Conservation (phyloP, 2,888 invertebrate genomes). For the Eupelmus urozonus region DNA sequence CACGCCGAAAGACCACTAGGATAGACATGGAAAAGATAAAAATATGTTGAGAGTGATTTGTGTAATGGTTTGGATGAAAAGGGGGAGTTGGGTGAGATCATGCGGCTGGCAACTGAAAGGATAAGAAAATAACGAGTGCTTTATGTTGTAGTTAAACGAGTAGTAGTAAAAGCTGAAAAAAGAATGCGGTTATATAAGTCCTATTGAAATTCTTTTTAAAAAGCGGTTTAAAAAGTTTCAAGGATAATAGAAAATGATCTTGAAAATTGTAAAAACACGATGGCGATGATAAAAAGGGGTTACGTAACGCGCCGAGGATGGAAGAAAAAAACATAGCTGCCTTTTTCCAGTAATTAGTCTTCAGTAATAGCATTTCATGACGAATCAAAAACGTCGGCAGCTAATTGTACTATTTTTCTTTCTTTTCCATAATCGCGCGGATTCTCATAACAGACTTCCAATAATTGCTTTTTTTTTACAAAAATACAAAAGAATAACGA, state of each 20-base stretch:
- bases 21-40: no score
- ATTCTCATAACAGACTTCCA: constrained; percentile 7
- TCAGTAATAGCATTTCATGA: constrained; percentile 1
- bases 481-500: no score
- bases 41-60: no score
- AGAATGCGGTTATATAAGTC: neutral
- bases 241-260: neutral
- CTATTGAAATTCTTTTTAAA: no score
- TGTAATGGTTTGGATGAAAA: no score
- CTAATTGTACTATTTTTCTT: constrained; percentile 7
- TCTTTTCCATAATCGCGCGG: constrained; percentile 1
- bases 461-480: no score
- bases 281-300: neutral
- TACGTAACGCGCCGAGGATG: neutral
- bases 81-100: no score
- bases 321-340: neutral
- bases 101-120: no score
- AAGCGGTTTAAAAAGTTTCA: neutral
- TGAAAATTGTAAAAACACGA: constrained; percentile 11
- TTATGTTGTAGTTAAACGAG: no score
- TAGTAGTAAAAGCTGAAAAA: neutral
- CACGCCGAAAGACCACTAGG: constrained; percentile 96
- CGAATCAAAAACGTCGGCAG: constrained; percentile 9
- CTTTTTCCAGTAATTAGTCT: constrained; percentile 21
- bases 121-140: no score